These are phyloP conservation scores for Phataginus tricuspis DNA, from an alignment of 2,797 vertebrate genomes.

Conservation along the genomic window DNA sequence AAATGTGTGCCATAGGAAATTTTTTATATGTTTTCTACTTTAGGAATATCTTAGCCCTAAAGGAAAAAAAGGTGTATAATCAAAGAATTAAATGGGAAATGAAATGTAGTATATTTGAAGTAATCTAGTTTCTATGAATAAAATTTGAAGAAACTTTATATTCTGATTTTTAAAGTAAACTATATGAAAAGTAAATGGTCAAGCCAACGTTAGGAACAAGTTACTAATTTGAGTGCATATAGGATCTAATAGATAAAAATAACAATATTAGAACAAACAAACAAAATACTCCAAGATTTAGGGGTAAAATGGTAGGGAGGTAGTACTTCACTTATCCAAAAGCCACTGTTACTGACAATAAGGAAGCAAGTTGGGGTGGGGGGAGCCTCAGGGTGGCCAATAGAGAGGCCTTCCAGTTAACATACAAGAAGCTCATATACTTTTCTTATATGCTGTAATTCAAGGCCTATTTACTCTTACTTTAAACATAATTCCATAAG, in stretches of 20 bases:
- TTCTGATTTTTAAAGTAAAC: conserved; percentile 55
- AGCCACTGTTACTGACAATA: conserved; percentile 60
- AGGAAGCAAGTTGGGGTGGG: background rate
- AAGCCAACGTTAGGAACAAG: conserved; percentile 28
- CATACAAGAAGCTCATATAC: background rate
- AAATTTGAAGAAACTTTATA: conserved; percentile 54
- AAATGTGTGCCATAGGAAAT: conserved; percentile 25
- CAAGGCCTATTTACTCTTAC: conserved; percentile 46
- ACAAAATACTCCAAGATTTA: conserved; percentile 45
- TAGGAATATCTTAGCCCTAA: conserved; percentile 8
- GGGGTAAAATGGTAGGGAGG: background rate
- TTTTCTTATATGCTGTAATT: conserved; percentile 44
- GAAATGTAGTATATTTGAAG: conserved; percentile 42
- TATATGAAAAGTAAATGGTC: conserved; percentile 36
- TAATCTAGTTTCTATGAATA: conserved; percentile 49
- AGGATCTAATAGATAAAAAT: conserved; percentile 25
- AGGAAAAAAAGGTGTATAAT: background rate
- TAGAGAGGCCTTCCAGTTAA: conserved; percentile 29
- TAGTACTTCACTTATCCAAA: conserved; percentile 72
- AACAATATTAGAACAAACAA: conserved; percentile 52
- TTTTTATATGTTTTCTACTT: conserved; percentile 47
- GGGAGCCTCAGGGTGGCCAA: background rate
- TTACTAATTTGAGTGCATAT: conserved; percentile 43
- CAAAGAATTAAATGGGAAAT: conserved; percentile 53
- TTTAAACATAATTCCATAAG: conserved; percentile 38